Percentiles rank a stretch among this genome's conserved stretches.
phyloP scores from a whole-genome alignment of 2,888 invertebrate species.

The Diplolepis rosae region DNA sequence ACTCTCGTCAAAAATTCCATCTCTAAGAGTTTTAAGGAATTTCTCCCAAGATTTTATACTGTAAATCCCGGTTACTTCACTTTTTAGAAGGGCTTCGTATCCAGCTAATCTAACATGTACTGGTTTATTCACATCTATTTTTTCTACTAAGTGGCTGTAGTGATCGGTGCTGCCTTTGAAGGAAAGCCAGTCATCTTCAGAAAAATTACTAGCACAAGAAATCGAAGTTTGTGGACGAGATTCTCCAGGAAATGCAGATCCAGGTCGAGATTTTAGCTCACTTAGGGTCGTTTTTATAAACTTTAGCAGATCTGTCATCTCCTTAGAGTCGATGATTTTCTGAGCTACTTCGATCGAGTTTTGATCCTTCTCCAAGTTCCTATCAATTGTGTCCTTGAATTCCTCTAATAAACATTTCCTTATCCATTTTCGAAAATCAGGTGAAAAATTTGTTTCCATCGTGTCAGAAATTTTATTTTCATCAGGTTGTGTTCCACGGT shows the following conservation, averaged over 20 bases:
- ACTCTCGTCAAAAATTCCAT: constrained; percentile 65
- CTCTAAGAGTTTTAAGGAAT: constrained; percentile 59
- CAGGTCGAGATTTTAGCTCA: constrained; percentile 46
- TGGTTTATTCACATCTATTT: constrained; percentile 62
- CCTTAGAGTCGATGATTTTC: constrained; percentile 57
- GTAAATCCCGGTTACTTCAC: constrained; percentile 58
- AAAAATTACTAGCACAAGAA: constrained; percentile 63
- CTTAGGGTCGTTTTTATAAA: constrained; percentile 53
- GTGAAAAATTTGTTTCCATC: constrained; percentile 59
- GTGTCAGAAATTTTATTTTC: background rate
- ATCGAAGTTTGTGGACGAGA: constrained; percentile 58
- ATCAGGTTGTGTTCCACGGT: background rate
- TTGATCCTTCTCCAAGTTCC: constrained; percentile 48
- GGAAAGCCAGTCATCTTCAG: constrained; percentile 65
- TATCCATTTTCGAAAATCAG: constrained; percentile 62
- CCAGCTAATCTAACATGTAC: constrained; percentile 70
- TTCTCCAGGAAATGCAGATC: constrained; percentile 37
- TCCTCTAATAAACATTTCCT: constrained; percentile 63
- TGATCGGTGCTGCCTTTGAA: constrained; percentile 52
- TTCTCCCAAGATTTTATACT: constrained; percentile 57
- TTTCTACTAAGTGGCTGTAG: constrained; percentile 59
- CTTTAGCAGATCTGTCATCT: constrained; percentile 59
- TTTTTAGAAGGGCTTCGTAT: constrained; percentile 64
- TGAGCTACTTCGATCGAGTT: constrained; percentile 55
- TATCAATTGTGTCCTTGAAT: constrained; percentile 58